These are phyloP conservation scores for Hypocryptadius cinnamomeus DNA, from an alignment of 2,113 vertebrate genomes.

Conservation along the genomic window DNA sequence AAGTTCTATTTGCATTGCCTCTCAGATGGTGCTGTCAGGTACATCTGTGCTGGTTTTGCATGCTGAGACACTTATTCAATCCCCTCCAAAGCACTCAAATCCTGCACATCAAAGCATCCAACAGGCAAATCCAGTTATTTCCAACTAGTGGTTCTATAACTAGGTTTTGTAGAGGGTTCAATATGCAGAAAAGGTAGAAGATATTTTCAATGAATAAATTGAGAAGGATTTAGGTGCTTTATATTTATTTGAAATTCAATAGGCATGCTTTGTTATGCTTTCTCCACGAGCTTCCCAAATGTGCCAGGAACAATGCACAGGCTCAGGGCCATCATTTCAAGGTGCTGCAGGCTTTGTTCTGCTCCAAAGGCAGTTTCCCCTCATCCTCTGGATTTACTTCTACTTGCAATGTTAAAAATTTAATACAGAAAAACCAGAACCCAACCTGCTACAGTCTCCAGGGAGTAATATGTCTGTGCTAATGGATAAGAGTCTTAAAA, in stretches of 20 bases:
- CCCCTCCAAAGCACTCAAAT: not conserved
- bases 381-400: not conserved
- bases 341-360: not conserved
- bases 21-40: not conserved
- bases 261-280: not conserved
- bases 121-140: not conserved
- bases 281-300: not conserved
- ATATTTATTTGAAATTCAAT: not conserved
- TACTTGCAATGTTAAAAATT: not conserved
- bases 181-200: not conserved
- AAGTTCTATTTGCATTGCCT: not conserved
- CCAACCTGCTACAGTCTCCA: not conserved
- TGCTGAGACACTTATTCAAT: not conserved
- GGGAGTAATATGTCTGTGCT: not conserved
- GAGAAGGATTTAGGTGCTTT: conserved; percentile 4
- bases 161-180: not conserved
- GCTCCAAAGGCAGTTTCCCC: not conserved
- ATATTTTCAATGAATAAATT: not conserved
- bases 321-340: not conserved
- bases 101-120: not conserved
- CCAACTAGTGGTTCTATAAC: not conserved
- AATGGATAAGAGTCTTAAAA: not conserved
- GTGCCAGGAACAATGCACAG: not conserved
- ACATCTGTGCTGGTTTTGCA: not conserved
- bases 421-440: not conserved